Conservation (phyloP, 2,888 invertebrate genomes). For the Anthophora plumipes region DNA sequence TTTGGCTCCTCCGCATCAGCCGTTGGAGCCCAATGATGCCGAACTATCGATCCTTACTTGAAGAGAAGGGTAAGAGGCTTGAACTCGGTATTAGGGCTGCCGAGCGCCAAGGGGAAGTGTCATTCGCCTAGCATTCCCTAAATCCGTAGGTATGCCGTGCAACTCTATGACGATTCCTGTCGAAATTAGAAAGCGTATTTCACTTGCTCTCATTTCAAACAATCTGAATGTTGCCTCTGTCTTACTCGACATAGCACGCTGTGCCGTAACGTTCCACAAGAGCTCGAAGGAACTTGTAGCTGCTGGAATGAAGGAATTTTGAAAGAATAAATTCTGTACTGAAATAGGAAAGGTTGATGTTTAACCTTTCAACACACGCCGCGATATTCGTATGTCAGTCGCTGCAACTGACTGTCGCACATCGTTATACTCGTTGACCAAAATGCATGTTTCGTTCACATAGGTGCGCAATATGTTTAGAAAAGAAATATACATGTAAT, state of each 20-base stretch:
- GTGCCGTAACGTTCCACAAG: background rate
- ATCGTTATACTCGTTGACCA: too few relatives aligned
- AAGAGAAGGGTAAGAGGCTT: slow-evolving; percentile 76
- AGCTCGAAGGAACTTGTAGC: background rate
- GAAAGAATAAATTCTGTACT: background rate
- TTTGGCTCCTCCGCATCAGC: slow-evolving; percentile 72
- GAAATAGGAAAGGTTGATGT: background rate
- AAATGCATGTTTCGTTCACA: too few relatives aligned
- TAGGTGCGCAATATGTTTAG: too few relatives aligned
- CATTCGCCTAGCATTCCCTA: slow-evolving; percentile 72
- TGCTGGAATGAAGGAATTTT: background rate
- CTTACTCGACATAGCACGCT: background rate
- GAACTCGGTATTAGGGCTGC: slow-evolving; percentile 75
- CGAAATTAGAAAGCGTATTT: slow-evolving; percentile 59
- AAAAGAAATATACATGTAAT: too few relatives aligned
- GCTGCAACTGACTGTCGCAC: too few relatives aligned
- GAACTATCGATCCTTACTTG: slow-evolving; percentile 81
- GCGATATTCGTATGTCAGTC: too few relatives aligned
- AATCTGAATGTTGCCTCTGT: slow-evolving; percentile 8
- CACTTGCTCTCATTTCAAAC: slow-evolving; percentile 1
- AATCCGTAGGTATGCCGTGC: slow-evolving; percentile 64
- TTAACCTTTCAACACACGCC: too few relatives aligned
- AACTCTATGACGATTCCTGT: slow-evolving; percentile 56
- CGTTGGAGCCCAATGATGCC: slow-evolving; percentile 78
- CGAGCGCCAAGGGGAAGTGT: slow-evolving; percentile 74